Conservation (phyloP, 2,888 invertebrate species). For the Altica lythri region DNA sequence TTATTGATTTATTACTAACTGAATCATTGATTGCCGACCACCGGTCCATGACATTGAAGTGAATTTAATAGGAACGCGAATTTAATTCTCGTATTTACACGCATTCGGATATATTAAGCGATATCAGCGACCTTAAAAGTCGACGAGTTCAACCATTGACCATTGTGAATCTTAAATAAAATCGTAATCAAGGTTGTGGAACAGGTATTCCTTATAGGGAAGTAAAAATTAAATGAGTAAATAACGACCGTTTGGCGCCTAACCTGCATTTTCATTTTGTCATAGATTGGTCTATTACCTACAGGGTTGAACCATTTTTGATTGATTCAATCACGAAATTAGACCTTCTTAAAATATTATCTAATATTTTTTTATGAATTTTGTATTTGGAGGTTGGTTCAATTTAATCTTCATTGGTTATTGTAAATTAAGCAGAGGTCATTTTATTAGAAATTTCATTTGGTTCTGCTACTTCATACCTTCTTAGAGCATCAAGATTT, state of each 20-base stretch:
- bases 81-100: background rate
- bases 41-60: constrained; percentile 20
- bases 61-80: constrained; percentile 4
- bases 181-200: constrained; percentile 34
- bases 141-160: constrained; percentile 14
- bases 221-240: constrained; percentile 31
- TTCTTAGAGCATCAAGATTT: too few relatives aligned
- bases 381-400: too few relatives aligned
- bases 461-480: too few relatives aligned
- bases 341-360: too few relatives aligned
- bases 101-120: constrained; percentile 3
- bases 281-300: too few relatives aligned
- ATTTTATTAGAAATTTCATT: too few relatives aligned
- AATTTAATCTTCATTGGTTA: too few relatives aligned
- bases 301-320: constrained; percentile 17
- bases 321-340: too few relatives aligned
- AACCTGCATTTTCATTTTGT: constrained; percentile 16
- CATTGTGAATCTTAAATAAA: constrained; percentile 23
- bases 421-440: too few relatives aligned
- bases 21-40: constrained; percentile 13
- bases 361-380: too few relatives aligned
- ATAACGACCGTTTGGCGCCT: constrained; percentile 13
- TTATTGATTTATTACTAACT: constrained; percentile 19
- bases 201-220: constrained; percentile 41
- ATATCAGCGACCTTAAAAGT: constrained; percentile 16